Conservation (phyloP, 2,113 vertebrate species). For the Siniperca chuatsi region DNA sequence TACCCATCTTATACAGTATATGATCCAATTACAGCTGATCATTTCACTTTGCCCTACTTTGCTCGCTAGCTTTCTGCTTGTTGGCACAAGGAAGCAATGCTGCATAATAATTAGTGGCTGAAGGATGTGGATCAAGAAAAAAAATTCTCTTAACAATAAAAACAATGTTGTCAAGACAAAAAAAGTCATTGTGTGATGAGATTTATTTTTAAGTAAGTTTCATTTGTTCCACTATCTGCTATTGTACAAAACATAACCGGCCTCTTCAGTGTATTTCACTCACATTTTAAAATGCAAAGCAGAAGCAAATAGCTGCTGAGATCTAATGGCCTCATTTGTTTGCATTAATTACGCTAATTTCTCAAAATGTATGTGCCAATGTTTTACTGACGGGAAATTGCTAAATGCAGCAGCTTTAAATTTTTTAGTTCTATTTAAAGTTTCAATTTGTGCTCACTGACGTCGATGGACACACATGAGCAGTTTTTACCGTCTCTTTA, state of each 20-base stretch:
- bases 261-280: conserved; percentile 13
- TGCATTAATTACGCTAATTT: conserved; percentile 44
- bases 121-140: background rate
- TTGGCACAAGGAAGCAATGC: background rate
- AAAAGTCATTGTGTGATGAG: background rate
- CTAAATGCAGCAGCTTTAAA: conserved; percentile 21
- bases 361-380: conserved; percentile 30
- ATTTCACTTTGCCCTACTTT: background rate
- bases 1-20: background rate
- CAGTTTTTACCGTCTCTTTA: background rate
- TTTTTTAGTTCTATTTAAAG: conserved; percentile 16
- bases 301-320: conserved; percentile 16
- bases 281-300: conserved; percentile 44
- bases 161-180: background rate
- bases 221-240: background rate
- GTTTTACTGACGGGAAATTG: conserved; percentile 23
- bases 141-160: background rate
- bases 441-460: background rate
- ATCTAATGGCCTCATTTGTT: conserved; percentile 58
- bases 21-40: background rate
- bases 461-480: conserved; percentile 5
- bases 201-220: background rate
- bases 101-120: background rate
- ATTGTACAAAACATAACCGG: background rate
- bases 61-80: background rate